phyloP scores from a whole-genome alignment of 2,113 vertebrate genomes.

The Nycticebus coucang region DNA sequence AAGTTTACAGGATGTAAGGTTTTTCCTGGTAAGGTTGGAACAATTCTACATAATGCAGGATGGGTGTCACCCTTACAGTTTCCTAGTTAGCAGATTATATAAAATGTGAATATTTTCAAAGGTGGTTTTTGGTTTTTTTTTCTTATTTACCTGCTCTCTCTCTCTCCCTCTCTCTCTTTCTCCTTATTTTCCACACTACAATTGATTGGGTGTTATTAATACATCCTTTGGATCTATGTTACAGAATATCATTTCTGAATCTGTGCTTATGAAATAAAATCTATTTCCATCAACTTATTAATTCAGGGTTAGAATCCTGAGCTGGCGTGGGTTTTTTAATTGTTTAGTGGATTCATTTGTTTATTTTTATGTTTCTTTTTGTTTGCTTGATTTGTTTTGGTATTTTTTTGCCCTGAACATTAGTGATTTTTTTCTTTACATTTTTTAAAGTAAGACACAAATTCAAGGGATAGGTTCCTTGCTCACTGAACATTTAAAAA shows the following conservation, averaged over 20 bases:
- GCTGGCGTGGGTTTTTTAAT: not conserved
- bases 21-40: conserved; percentile 60
- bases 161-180: not conserved
- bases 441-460: conserved; percentile 28
- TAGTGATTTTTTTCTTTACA: not conserved
- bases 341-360: not conserved
- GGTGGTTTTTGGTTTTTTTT: not conserved
- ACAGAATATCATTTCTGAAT: not conserved
- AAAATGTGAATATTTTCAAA: conserved; percentile 49
- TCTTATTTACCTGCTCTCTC: not conserved
- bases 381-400: too few species aligned
- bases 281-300: not conserved
- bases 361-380: not conserved
- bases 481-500: not conserved
- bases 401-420: too few species aligned
- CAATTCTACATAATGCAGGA: conserved; percentile 59
- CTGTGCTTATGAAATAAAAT: not conserved
- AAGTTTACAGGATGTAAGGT: conserved; percentile 56
- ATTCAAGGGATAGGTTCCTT: not conserved
- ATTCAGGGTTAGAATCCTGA: not conserved
- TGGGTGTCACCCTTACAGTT: conserved; percentile 39
- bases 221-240: not conserved
- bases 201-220: not conserved
- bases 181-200: conserved; percentile 5
- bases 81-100: conserved; percentile 49